phyloP scores from a whole-genome alignment of 2,113 vertebrate genomes.

The Pedetes capensis region DNA sequence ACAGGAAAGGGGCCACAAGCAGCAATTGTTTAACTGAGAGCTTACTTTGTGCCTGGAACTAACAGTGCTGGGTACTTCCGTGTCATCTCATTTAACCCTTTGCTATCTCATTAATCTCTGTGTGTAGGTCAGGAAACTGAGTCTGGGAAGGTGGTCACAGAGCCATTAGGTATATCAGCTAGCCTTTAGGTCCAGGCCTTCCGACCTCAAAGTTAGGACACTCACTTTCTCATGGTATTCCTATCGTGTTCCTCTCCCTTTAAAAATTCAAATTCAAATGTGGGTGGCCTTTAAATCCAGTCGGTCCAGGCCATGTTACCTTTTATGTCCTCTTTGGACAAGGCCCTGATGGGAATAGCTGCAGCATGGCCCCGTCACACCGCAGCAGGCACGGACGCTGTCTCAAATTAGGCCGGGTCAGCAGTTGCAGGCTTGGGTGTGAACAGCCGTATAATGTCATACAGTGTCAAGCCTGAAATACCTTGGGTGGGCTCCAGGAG shows the following conservation, averaged over 20 bases:
- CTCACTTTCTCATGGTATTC: background rate
- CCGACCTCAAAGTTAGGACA: background rate
- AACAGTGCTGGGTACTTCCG: background rate
- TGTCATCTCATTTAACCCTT: background rate
- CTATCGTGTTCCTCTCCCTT: conserved; percentile 18
- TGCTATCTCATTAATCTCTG: background rate
- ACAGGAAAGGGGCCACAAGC: background rate
- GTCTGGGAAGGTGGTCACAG: background rate
- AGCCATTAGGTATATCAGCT: background rate
- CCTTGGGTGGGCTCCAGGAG: background rate
- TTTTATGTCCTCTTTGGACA: background rate
- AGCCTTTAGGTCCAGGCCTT: background rate
- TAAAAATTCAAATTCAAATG: conserved; percentile 26
- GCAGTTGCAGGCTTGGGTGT: conserved; percentile 25
- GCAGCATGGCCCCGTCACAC: background rate
- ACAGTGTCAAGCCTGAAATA: conserved; percentile 5
- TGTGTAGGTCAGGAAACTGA: background rate
- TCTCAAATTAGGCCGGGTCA: background rate
- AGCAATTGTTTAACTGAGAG: background rate
- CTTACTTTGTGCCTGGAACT: background rate
- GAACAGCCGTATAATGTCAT: conserved; percentile 34
- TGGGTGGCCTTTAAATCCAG: background rate
- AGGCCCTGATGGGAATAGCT: background rate
- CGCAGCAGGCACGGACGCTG: rapidly evolving
- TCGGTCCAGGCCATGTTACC: background rate